Base-by-base conservation (phyloP, 2,113 vertebrate species). In the Ciconia stormi region DNA sequence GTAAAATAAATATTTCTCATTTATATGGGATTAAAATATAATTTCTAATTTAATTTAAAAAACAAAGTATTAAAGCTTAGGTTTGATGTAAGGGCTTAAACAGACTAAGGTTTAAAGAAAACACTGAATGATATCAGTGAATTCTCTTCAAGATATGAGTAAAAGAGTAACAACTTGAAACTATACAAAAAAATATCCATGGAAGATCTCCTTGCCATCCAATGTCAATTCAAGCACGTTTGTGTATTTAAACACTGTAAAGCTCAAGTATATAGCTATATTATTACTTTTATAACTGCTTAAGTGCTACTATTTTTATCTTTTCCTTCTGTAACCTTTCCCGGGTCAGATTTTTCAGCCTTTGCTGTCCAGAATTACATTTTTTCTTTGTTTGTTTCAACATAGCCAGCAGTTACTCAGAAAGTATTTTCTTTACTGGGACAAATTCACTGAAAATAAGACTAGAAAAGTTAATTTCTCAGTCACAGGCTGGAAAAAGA, bases 1-100 rank as follows among this genome's bases (percentile, higher is more conserved):
- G 76, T 90, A 82, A 95, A 81, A 74, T 50, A 88, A 87, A n/a
- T 87, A 91, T 79, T 91, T 84, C 67, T 82, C 56, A 61, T 44
- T 82, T 84, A 61, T 13, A 50, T 74, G 21, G 53, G 21, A 92
- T 89, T 92, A 73, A 86, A 91, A 79, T 71, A 47, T 83, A 32
- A 78, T 87, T 94, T 93, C n/a, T 65, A 46, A 89, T 79, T 67
- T 50, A 70, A 91, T 87, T 92, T 67, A 7, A 63, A 87, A 93
- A 83, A 3, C 25, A 30, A 74, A 96, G 46, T 81, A 91, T 58
- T 87, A 71, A 71, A 95, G 67, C 38, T 38, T 32, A 26, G 23
- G 8, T 87, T 83, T 87, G 87, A 84, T 82, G 26, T 30, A 92
- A 76, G 7, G 20, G 14, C 42, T 90, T 85, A 82, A 94, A 89